A percentile compares a stretch with the other conserved stretches of the same genome.
Evolutionary conservation across 2,888 invertebrate genomes (phyloP).

Genomic region (Clitarchus hookeri): DNA sequence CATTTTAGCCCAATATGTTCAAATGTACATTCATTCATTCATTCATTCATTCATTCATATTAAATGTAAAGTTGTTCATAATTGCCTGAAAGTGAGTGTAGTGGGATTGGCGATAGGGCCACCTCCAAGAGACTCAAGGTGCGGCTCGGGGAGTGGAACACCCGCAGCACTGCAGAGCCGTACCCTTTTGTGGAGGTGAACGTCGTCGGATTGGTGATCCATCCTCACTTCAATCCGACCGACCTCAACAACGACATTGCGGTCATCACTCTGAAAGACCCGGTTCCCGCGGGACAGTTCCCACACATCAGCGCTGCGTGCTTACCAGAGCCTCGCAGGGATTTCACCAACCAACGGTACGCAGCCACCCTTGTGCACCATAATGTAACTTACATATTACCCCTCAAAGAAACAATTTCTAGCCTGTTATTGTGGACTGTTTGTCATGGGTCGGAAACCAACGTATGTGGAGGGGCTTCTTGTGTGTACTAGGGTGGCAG

Average conservation of each 20-base stretch:
- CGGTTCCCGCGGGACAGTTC: slow-evolving; percentile 51
- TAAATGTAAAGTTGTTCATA: no score
- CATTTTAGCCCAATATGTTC: no score
- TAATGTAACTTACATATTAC: no score
- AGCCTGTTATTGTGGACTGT: no score
- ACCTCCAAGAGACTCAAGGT: slow-evolving; percentile 59
- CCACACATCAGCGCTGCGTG: slow-evolving; percentile 60
- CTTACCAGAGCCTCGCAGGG: slow-evolving; percentile 52
- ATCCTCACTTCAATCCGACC: slow-evolving; percentile 69
- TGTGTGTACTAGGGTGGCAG: no score
- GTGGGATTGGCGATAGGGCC: neutral
- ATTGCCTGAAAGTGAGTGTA: no score
- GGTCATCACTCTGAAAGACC: slow-evolving; percentile 67
- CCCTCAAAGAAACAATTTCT: no score
- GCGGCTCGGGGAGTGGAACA: slow-evolving; percentile 78
- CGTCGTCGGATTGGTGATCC: slow-evolving; percentile 63
- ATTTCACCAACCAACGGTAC: slow-evolving; percentile 60
- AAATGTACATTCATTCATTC: no score
- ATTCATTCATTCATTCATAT: no score
- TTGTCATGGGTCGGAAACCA: no score
- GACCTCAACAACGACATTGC: slow-evolving; percentile 84
- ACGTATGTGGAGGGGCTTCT: no score
- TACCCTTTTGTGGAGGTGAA: slow-evolving; percentile 67
- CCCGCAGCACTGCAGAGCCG: slow-evolving; percentile 65
- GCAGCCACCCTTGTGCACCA: neutral